Evolutionary conservation across 53 echinoderm and acorn worm species (phyloP).

Genomic region (Holothuria scabra): DNA sequence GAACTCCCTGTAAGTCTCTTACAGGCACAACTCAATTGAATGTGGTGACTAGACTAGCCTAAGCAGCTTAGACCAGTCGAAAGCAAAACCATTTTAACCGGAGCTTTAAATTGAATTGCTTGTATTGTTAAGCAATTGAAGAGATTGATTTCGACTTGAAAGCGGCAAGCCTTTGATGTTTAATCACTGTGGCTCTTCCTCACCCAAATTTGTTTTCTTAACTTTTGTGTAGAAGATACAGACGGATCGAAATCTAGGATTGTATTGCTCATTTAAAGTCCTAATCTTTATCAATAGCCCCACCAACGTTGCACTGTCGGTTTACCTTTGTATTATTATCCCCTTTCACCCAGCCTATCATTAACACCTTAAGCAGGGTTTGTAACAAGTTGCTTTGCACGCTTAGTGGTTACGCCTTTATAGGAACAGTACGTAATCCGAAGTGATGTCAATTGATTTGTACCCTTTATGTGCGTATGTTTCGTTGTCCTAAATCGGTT

Average conservation of each 20-base stretch:
- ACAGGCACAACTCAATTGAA: constrained; percentile 21
- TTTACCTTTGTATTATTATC: constrained; percentile 9
- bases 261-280: constrained; percentile 19
- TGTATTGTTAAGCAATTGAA: constrained; percentile 15
- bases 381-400: constrained; percentile 29
- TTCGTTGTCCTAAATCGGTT: constrained; percentile 27
- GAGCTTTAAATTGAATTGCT: constrained; percentile 22
- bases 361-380: constrained; percentile 29
- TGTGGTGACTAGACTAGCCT: neutral
- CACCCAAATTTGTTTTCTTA: constrained; percentile 27
- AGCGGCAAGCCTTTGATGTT: constrained; percentile 26
- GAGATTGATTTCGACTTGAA: too few relatives aligned
- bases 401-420: neutral
- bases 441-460: constrained; percentile 16
- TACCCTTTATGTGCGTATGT: neutral
- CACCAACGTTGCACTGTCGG: constrained; percentile 36
- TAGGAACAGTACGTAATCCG: neutral
- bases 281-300: constrained; percentile 38
- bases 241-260: constrained; percentile 19
- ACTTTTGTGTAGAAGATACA: neutral
- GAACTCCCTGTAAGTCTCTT: constrained; percentile 6
- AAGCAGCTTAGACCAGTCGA: constrained; percentile 27
- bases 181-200: constrained; percentile 24
- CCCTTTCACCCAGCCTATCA: constrained; percentile 7
- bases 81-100: neutral